phyloP scores from a whole-genome alignment of 2,797 vertebrate species.

The Sandelia bainsii region DNA sequence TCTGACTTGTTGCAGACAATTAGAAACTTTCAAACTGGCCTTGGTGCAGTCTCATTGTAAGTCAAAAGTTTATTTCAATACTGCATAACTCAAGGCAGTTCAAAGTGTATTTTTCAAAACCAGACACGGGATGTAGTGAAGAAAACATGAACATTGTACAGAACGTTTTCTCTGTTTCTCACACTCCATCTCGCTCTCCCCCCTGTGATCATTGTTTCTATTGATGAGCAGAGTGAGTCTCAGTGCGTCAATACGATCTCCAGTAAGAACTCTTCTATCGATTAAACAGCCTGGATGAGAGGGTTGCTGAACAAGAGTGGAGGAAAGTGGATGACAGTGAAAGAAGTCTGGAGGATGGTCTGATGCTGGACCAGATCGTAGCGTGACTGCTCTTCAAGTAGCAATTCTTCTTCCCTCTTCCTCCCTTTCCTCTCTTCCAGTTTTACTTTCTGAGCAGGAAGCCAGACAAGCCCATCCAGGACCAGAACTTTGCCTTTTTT shows the following conservation, averaged over 20 bases:
- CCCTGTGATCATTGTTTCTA: slow-evolving; percentile 69
- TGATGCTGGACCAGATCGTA: slow-evolving; percentile 5
- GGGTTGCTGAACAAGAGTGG: slow-evolving; percentile 37
- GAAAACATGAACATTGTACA: slow-evolving; percentile 6
- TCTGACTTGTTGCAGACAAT: slow-evolving; percentile 30
- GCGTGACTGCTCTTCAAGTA: slow-evolving; percentile 21
- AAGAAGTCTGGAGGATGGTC: slow-evolving; percentile 11
- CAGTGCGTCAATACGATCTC: slow-evolving; percentile 64
- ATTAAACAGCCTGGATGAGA: slow-evolving; percentile 56
- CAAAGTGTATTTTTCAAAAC: slow-evolving; percentile 18
- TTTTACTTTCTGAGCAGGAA: slow-evolving; percentile 35
- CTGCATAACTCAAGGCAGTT: slow-evolving; percentile 8
- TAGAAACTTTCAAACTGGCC: slow-evolving; percentile 27
- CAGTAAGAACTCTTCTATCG: slow-evolving; percentile 72
- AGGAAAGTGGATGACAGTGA: slow-evolving; percentile 19
- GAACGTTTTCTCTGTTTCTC: slow-evolving; percentile 20
- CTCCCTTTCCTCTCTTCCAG: background rate
- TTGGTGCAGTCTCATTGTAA: slow-evolving; percentile 8
- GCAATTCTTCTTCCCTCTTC: background rate
- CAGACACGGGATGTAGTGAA: background rate
- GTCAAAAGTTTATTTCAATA: slow-evolving; percentile 12
- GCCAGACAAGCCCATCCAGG: slow-evolving; percentile 45
- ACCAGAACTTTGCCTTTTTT: slow-evolving; percentile 34
- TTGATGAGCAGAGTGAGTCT: slow-evolving; percentile 64
- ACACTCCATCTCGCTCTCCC: slow-evolving; percentile 8